phyloP scores from a whole-genome alignment of 1,140 invertebrate genomes.

The Vanessa tameamea region DNA sequence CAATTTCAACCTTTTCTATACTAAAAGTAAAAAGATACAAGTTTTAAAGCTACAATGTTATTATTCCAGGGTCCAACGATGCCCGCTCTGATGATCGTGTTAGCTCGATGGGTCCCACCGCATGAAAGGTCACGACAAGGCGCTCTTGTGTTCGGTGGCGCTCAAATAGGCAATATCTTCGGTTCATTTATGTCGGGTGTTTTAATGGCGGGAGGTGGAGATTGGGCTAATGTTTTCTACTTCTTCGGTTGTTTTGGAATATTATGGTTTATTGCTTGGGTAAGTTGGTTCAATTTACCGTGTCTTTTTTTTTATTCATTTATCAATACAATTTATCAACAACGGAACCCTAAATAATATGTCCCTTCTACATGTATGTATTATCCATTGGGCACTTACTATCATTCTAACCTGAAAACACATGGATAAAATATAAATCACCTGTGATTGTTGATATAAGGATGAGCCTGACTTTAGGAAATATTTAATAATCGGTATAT shows the following conservation, averaged over 20 bases:
- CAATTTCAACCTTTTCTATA: too few species aligned
- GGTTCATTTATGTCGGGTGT: constrained; percentile 86
- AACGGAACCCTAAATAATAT: too few species aligned
- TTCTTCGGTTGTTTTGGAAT: constrained; percentile 89
- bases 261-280: constrained; percentile 87
- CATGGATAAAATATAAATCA: too few species aligned
- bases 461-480: too few species aligned
- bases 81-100: constrained; percentile 86
- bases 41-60: neutral
- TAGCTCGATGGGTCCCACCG: constrained; percentile 88
- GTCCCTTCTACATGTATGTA: too few species aligned
- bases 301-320: neutral
- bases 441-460: too few species aligned
- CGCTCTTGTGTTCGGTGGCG: constrained; percentile 87
- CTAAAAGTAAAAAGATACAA: neutral
- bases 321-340: too few species aligned
- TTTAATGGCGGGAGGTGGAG: constrained; percentile 83
- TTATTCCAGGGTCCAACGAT: constrained; percentile 85
- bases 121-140: constrained; percentile 87
- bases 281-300: constrained; percentile 57
- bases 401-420: too few species aligned
- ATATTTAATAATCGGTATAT: too few species aligned
- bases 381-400: too few species aligned
- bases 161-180: constrained; percentile 88
- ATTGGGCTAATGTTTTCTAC: constrained; percentile 90